A percentile compares a stretch with the other conserved stretches of the same genome.
Conservation (phyloP, 2,888 invertebrate genomes). For the Lacanobia wlatinum region DNA sequence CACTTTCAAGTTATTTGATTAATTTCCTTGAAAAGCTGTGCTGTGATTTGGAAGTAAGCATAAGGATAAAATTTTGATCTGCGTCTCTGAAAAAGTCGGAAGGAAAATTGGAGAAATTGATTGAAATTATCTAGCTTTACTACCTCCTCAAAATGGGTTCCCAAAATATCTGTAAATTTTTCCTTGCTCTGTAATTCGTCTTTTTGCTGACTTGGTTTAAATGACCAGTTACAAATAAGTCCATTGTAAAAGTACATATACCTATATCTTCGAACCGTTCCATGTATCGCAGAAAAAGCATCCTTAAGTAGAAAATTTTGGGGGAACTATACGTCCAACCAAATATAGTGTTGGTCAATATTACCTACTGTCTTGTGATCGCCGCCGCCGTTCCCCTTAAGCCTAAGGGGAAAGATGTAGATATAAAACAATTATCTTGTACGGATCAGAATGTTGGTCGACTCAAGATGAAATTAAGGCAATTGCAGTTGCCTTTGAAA, state of each 20-base stretch:
- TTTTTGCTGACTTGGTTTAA: not conserved
- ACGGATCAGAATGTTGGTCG: too few relatives aligned
- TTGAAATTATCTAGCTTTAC: too few relatives aligned
- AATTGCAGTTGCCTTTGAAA: too few relatives aligned
- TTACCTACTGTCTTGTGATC: too few relatives aligned
- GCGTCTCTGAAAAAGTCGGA: conserved; percentile 61
- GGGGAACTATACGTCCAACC: not conserved
- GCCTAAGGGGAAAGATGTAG: too few relatives aligned
- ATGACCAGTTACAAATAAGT: not conserved
- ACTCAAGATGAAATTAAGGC: too few relatives aligned
- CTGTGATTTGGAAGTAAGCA: conserved; percentile 12
- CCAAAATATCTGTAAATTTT: too few relatives aligned
- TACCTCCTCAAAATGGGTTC: too few relatives aligned
- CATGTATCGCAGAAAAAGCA: not conserved
- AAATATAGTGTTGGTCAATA: not conserved
- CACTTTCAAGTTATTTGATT: conserved; percentile 37
- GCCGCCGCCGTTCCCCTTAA: too few relatives aligned
- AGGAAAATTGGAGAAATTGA: too few relatives aligned
- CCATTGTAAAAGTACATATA: not conserved
- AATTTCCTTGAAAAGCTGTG: conserved; percentile 14
- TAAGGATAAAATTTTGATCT: not conserved
- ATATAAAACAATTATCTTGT: too few relatives aligned
- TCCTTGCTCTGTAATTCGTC: too few relatives aligned
- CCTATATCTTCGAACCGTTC: not conserved
- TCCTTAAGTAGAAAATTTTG: not conserved